Percentiles rank a stretch among this genome's conserved stretches.
Evolutionary conservation across 2,113 vertebrate genomes (phyloP).

Genomic region (pig (Sus scrofa)): T2T-Sscrofa CM000812.6:149028501-149029000

Average conservation of each 20-base stretch:
- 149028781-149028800: not conserved
- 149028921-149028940: not conserved
- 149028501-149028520: not conserved
- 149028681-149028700: not conserved
- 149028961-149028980: not conserved
- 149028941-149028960: not conserved
- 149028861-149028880: not conserved
- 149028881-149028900: not conserved
- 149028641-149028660: not conserved
- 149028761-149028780: accelerated
- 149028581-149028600: not conserved
- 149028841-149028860: not conserved
- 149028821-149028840: not conserved
- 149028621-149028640: not conserved
- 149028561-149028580: not conserved
- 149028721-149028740: not conserved
- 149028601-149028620: not conserved
- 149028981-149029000: not conserved
- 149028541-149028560: not conserved
- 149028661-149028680: not conserved
- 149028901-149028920: too few relatives aligned
- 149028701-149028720: not conserved
- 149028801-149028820: not conserved
- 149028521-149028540: not conserved
- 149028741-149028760: not conserved